Evolutionary conservation across 2,888 invertebrate species (phyloP), one percentile per base, ranked within the genome.

Genomic region (Clusia tigrina): DNA sequence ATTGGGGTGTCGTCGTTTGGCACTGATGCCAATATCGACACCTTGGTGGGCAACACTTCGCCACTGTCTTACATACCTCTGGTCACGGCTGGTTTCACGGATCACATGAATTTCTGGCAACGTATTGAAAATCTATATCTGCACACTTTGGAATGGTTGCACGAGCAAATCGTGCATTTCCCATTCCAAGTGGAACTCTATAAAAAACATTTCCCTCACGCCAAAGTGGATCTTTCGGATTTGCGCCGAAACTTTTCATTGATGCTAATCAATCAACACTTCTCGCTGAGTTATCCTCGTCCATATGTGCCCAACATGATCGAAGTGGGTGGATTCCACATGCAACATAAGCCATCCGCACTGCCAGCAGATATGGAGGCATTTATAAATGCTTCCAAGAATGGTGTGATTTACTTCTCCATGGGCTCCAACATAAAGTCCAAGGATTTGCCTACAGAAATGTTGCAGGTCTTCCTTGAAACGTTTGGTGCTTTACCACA

Each of bases 321-420:
- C 24, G 82, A 83, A 60, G 76, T 83, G 1, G 82, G 81, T 2
- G 83, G 82, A 0, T 60, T 81, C 46, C 82, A 83, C 56, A 74
- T 83, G 1, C 69, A 78, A 12, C 70, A 74, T 20, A 68, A 73
- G 26, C 62, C 67, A 0, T 69, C 75, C 2, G 69, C 75, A 1
- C 61, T 83, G 20, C 79, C 83, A 0, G 60, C 53, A 42, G 76
- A 84, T 32, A 73, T 85, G 12, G 69, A 76, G 55, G 62, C 74
- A 37, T 84, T 83, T 54, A 67, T 86, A 2, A 83, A 85, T 60
- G 70, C 72, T 1, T 80, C 85, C 0, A 60, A 67, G 2, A 68
- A 85, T 18, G 86, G 85, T 2, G 84, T 79, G 1, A 79, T 86
- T 5, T 83, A 84, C 62, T 85, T 86, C 66, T 83, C 85, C 1